Base-by-base conservation (phyloP, 2,888 invertebrate species). In the Erebia aethiops region DNA sequence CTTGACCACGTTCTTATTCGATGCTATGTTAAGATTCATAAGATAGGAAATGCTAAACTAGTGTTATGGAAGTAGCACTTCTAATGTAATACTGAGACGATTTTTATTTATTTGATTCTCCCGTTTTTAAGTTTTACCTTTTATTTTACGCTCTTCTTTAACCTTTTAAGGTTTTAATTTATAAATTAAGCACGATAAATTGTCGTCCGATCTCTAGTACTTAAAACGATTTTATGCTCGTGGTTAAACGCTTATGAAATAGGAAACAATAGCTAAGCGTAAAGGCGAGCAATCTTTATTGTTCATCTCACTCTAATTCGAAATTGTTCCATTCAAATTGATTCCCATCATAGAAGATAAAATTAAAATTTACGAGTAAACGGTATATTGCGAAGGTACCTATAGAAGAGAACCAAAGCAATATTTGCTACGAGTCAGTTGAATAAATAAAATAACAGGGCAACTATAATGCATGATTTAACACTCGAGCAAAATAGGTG, bases 231-330 rank as follows among this genome's bases (percentile, higher is more conserved):
- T 77, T 77, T 74, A 76, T 79, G 76, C 56, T 71, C 69, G 77
- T 77, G 77, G 82, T 78, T 82, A 79, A 85, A 83, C 82, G 85
- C 81, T 84, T 87, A 87, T 85, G 84, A 87, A 86, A 85, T 84
- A 81, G 82, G 80, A 86, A 90, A 90, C 88, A 90, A 90, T 88
- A 79, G 85, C 79, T 77, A 77, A 75, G 79, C 79, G 84, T 80
- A 85, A 86, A 84, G 83, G 82, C 82, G 84, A 82, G 77, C 83
- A 87, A 90, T 90, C 89, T 90, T 87, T 88, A 90, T 84, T 87
- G 85, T 79, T 74, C 72, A 79, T 79, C 78, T 77, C 72, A 82
- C 81, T 86, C 83, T 84, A 86, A 82, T 86, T 80, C 82, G 84
- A 88, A 88, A 87, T 86, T 85, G 82, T 87, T 80, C 80, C 80